Base-by-base conservation (phyloP, 2,797 vertebrate species). In the Artibeus lituratus region DNA sequence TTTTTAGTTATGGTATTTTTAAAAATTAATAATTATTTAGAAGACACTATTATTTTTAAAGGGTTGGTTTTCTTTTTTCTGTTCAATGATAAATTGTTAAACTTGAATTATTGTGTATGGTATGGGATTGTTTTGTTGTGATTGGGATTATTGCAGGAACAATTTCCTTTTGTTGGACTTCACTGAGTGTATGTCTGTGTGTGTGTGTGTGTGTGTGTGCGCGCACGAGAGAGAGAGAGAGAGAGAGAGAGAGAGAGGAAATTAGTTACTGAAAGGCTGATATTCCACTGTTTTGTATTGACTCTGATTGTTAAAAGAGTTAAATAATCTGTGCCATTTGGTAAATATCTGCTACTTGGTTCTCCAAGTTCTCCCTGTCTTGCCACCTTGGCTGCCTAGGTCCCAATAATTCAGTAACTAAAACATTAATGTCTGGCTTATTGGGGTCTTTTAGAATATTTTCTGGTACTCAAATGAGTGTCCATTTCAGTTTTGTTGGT, bases 1-100 rank as follows among this genome's bases (percentile, higher is more conserved):
- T 51, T 78, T 94, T 76, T 86, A 86, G 47, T 86, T 91, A 69
- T 77, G 11, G 53, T 78, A 6, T 94, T 92, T 94, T 59, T 62
- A 37, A 93, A 51, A 84, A 53, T 87, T 53, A 69, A 22, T 76
- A 59, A 83, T 65, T 74, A 37, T 57, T 85, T 96, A 51, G 37
- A 78, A 93, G 62, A 78, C 55, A 15, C 3, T 81, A 57, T 84
- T 77, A 76, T 85, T 91, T 90, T 91, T 88, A 88, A 88, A 37
- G n/a, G 14, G 4, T 92, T 82, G 39, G 2, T 26, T 92, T 86
- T 77, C 35, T 83, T 87, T 53, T 7, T 37, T 70, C 74, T 94
- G 67, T 81, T 90, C 15, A 44, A 2, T 59, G 53, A 47, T 69
- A 29, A 21, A 39, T 76, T 82, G 19, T 86, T 87, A 80, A 82